A percentile compares a stretch with the other conserved stretches of the same genome.
phyloP scores from a whole-genome alignment of 2,888 invertebrate genomes.

The Phorcus lineatus region DNA sequence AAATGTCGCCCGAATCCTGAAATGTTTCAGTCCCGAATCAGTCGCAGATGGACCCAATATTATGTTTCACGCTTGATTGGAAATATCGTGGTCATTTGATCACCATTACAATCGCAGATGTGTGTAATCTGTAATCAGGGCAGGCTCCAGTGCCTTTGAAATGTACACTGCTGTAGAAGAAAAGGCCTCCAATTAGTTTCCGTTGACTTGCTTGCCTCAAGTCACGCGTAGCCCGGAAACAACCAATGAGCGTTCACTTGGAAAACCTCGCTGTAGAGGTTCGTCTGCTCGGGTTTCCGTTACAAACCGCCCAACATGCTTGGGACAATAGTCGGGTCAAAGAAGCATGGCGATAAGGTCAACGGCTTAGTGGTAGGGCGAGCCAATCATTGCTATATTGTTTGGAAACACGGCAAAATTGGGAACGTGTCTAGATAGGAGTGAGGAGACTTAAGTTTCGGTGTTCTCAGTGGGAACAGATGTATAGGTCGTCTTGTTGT shows the following conservation, averaged over 20 bases:
- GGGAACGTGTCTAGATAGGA: background rate
- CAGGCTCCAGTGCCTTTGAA: background rate
- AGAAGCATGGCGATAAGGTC: background rate
- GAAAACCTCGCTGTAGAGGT: background rate
- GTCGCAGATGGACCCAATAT: no score
- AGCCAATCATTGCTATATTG: background rate
- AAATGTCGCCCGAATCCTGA: no score
- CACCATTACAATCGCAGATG: no score
- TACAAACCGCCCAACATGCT: background rate
- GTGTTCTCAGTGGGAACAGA: background rate
- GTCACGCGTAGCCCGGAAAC: constrained; percentile 1
- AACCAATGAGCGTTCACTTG: background rate
- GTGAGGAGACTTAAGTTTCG: background rate
- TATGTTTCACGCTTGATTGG: no score
- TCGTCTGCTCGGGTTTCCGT: background rate
- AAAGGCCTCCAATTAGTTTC: background rate
- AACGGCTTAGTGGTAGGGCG: no score
- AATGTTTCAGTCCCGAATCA: no score
- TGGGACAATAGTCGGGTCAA: background rate
- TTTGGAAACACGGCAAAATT: background rate
- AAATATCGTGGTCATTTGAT: no score
- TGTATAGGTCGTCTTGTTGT: background rate
- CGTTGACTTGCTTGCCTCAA: background rate
- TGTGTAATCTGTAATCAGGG: background rate
- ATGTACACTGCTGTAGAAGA: background rate